A percentile compares a stretch with the other conserved stretches of the same genome.
Conservation (phyloP, 2,888 invertebrate species). For the Tetramorium bicarinatum region DNA sequence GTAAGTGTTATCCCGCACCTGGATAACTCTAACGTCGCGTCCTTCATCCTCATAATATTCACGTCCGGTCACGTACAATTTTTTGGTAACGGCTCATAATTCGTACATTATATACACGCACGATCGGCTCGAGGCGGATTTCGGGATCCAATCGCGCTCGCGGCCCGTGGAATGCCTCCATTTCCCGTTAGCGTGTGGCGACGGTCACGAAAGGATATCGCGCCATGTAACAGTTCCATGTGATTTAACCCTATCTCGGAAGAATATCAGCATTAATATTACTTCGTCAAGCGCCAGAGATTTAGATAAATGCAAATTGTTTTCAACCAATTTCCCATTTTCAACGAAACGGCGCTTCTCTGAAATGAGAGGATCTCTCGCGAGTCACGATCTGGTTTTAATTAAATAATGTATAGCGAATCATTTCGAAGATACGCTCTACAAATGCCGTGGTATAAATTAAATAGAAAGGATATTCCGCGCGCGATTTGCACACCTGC, state of each 20-base stretch:
- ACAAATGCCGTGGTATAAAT: background rate
- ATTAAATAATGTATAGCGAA: background rate
- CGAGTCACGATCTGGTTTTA: background rate
- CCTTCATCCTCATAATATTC: conserved; percentile 24
- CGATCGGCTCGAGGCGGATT: conserved; percentile 60
- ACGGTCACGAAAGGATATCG: conserved; percentile 50
- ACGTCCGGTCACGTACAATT: conserved; percentile 33
- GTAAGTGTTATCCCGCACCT: background rate
- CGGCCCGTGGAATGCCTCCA: conserved; percentile 44
- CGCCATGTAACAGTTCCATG: conserved; percentile 43
- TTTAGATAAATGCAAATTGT: background rate
- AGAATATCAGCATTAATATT: conserved; percentile 13
- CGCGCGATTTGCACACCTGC: conserved; percentile 8
- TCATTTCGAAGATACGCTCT: background rate
- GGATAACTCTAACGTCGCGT: conserved; percentile 4
- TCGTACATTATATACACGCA: conserved; percentile 48
- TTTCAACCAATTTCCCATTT: background rate
- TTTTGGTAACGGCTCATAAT: conserved; percentile 53
- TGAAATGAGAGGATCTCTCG: background rate
- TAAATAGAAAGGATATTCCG: conserved; percentile 1
- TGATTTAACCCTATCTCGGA: conserved; percentile 38
- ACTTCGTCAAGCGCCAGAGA: background rate
- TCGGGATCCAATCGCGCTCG: conserved; percentile 56
- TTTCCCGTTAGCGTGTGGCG: conserved; percentile 48
- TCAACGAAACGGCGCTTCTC: background rate